Evolutionary conservation across 2,888 invertebrate genomes (phyloP).

Genomic region (Noctua fimbriata): DNA sequence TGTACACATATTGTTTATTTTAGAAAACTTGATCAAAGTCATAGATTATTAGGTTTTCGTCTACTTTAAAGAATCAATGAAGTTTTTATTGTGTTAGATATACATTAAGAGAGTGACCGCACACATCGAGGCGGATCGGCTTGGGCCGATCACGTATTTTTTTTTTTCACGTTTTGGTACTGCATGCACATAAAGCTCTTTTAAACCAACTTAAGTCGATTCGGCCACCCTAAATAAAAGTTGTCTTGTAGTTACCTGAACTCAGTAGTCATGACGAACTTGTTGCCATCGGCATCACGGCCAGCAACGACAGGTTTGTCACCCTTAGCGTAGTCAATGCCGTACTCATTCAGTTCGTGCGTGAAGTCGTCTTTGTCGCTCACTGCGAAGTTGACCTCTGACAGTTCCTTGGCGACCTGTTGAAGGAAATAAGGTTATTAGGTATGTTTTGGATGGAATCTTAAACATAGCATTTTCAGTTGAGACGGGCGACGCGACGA

Average conservation of each 20-base stretch:
- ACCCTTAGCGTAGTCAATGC: constrained; percentile 95
- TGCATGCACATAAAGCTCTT: neutral
- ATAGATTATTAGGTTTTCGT: neutral
- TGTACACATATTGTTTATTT: neutral
- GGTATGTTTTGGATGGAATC: neutral
- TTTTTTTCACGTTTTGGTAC: neutral
- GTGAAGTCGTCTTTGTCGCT: constrained; percentile 98
- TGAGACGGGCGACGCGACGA: neutral
- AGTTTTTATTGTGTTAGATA: neutral
- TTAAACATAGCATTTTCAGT: neutral
- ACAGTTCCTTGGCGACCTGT: constrained; percentile 93
- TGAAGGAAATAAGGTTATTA: neutral
- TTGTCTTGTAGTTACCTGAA: constrained; percentile 92
- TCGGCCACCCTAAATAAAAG: neutral
- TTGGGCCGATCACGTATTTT: neutral
- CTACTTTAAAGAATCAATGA: neutral
- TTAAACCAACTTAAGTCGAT: neutral
- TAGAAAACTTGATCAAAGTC: neutral
- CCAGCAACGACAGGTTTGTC: constrained; percentile 98
- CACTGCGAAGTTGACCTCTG: constrained; percentile 95
- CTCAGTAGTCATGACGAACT: constrained; percentile 96
- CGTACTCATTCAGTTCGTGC: constrained; percentile 98
- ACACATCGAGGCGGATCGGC: neutral
- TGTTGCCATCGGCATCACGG: constrained; percentile 95
- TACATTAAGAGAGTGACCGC: neutral